Percentiles rank a stretch among this genome's conserved stretches.
Evolutionary conservation across 2,888 invertebrate genomes (phyloP).

Genomic region (Drosophila atripex): DNA sequence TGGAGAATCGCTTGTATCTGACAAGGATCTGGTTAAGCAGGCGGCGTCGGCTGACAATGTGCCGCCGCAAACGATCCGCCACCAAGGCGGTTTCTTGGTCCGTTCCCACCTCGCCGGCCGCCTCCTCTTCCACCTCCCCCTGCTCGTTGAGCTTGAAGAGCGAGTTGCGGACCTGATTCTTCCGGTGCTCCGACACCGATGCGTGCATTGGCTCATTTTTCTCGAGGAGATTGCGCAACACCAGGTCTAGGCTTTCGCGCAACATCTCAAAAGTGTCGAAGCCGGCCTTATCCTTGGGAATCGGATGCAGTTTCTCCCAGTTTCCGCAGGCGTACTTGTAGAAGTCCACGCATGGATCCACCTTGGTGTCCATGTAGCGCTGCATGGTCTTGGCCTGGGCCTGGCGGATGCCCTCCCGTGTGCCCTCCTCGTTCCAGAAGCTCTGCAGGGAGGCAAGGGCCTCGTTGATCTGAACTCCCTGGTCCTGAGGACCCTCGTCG

Average conservation of each 20-base stretch:
- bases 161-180: slow-evolving; percentile 50
- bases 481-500: slow-evolving; percentile 1
- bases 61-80: slow-evolving; percentile 63
- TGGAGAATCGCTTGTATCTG: slow-evolving; percentile 76
- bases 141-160: slow-evolving; percentile 59
- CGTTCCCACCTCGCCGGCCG: slow-evolving; percentile 45
- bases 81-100: slow-evolving; percentile 57
- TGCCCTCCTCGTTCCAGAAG: slow-evolving; percentile 82
- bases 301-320: slow-evolving; percentile 92
- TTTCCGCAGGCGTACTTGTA: slow-evolving; percentile 94
- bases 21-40: slow-evolving; percentile 68
- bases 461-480: slow-evolving; percentile 37
- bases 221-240: slow-evolving; percentile 88
- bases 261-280: slow-evolving; percentile 96
- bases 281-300: slow-evolving; percentile 94
- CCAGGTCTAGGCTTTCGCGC: slow-evolving; percentile 90
- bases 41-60: slow-evolving; percentile 74
- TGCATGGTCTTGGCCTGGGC: slow-evolving; percentile 89
- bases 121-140: slow-evolving; percentile 40
- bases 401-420: slow-evolving; percentile 85
- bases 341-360: slow-evolving; percentile 92
- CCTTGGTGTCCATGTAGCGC: slow-evolving; percentile 89
- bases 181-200: slow-evolving; percentile 6
- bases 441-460: slow-evolving; percentile 63
- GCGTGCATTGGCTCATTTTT: slow-evolving; percentile 65